Base-by-base conservation (phyloP, 1,140 invertebrate genomes). In the Hycleus cichorii region DNA sequence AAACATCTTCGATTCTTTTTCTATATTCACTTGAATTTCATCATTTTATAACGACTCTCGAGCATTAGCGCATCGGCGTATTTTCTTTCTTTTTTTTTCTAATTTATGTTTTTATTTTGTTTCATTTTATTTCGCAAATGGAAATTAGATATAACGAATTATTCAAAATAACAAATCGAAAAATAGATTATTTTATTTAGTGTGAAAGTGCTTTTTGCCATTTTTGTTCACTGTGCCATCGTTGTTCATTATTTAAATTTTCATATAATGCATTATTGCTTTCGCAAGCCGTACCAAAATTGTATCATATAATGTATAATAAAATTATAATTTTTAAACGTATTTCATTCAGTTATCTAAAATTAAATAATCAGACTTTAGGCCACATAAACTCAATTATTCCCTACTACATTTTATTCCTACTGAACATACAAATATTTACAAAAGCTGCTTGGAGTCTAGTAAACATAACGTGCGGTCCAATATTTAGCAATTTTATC, bases 291-390 rank as follows among this genome's bases (percentile, higher is more conserved):
- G 57, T 64, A 66, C 60, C 63, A 65, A 69, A 64, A 65, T 64
- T 72, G 67, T 72, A 70, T 69, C 67, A 68, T 72, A 72, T 59
- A 64, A 67, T 72, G 60, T 65, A 65, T 69, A 72, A 54, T 54
- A 54, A 64, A 64, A 66, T 65, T 64, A 64, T 68, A 64, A 57
- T 59, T 61, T 64, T 62, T 50, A 63, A 52, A 26, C 11, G 38
- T 27, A 26, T 57, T 52, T 50, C 40, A 47, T 53, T 53, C 18
- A 43, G 26, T 40, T 42, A 39, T 12, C 24, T 49, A n/a, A 10
- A 49, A 47, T 47, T 2, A 47, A 47, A 18, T 18, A 18, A 42
- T 42, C 2, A 9, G 39, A 9, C n/a, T 42, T 42, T n/a, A 9
- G 8, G 8, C n/a, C n/a, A 42, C 39, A 42, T 8, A n/a, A 18